Base-by-base conservation (phyloP, 2,113 vertebrate species). In the Jaculus jaculus region DNA sequence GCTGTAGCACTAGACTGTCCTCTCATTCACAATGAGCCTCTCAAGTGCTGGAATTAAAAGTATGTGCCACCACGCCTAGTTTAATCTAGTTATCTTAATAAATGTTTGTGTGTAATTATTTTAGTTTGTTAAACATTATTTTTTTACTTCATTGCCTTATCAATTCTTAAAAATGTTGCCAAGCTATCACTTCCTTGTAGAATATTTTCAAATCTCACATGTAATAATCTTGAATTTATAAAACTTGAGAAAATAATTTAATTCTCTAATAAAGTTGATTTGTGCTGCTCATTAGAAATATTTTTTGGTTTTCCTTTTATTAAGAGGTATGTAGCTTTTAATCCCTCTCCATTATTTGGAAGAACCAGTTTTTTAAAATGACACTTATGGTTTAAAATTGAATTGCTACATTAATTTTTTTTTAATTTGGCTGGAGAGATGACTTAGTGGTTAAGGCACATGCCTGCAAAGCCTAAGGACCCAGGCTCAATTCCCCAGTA, bases 321-420 rank as follows among this genome's bases (percentile, higher is more conserved):
- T 92, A 81, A 87, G 68, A 71, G 47, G 66, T 80, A 58, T 69
- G 51, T 79, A 42, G n/a, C 80, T 90, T 90, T 96, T 93, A 85
- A 65, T 10, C 28, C 60, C 84, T 10, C 58, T 87, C 61, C 17
- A 51, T 32, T n/a, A 68, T 58, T 78, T 87, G 71, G 7, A 24
- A 91, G 90, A 26, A 91, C 61, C 28, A 2, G 20, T 51, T 30
- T 89, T 84, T 72, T 79, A 81, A 65, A 79, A 74, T 94, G 42
- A 9, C 11, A 91, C 12, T 89, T 37, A 73, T 20, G 72, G 28
- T 93, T 92, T 90, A 51, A 91, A 88, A 63, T 21, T 61, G 65
- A 93, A 34, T 95, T 9, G 10, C 54, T 84, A 16, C 34, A 54
- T 47, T 87, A 73, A 81, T 79, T n/a, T 74, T 51, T 81, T 69